Percentiles rank a stretch among this genome's conserved stretches.
These are phyloP conservation scores for Trichogramma pretiosum DNA, from an alignment of 1,140 invertebrate species.

Conservation along the genomic window DNA sequence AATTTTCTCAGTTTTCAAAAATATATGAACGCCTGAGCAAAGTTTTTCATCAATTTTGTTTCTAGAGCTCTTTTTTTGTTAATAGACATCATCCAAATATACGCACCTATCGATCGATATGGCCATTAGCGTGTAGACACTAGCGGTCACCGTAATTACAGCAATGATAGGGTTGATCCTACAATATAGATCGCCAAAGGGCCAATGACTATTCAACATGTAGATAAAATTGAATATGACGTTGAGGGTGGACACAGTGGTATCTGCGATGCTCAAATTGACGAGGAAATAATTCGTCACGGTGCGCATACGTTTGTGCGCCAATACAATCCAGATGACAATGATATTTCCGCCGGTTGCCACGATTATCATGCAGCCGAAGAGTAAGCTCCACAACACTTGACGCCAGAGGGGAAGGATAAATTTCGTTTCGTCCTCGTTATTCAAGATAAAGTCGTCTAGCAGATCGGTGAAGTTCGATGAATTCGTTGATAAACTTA, in stretches of 20 bases:
- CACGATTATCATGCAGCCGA: slow-evolving; percentile 79
- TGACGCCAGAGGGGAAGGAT: slow-evolving; percentile 78
- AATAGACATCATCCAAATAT: too few species aligned
- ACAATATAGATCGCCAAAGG: slow-evolving; percentile 86
- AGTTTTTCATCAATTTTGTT: too few species aligned
- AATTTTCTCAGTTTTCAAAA: too few species aligned
- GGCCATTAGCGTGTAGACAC: slow-evolving; percentile 91
- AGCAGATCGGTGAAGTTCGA: neutral
- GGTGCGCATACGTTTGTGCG: slow-evolving; percentile 84
- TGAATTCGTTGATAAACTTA: neutral
- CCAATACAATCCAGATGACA: slow-evolving; percentile 90
- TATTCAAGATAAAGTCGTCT: neutral
- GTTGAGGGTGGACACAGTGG: slow-evolving; percentile 85
- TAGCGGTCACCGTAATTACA: slow-evolving; percentile 81
- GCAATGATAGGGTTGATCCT: slow-evolving; percentile 90
- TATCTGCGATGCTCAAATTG: slow-evolving; percentile 87
- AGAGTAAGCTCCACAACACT: slow-evolving; percentile 74
- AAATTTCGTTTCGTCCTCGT: slow-evolving; percentile 45
- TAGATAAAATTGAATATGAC: slow-evolving; percentile 90
- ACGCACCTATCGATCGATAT: slow-evolving; percentile 92
- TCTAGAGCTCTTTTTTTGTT: too few species aligned
- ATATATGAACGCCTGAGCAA: too few species aligned
- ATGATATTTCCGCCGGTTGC: slow-evolving; percentile 89
- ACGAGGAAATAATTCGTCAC: slow-evolving; percentile 94
- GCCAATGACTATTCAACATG: slow-evolving; percentile 88